Conservation (phyloP, 2,797 vertebrate species). For the Melanotaenia trifasciata region DNA sequence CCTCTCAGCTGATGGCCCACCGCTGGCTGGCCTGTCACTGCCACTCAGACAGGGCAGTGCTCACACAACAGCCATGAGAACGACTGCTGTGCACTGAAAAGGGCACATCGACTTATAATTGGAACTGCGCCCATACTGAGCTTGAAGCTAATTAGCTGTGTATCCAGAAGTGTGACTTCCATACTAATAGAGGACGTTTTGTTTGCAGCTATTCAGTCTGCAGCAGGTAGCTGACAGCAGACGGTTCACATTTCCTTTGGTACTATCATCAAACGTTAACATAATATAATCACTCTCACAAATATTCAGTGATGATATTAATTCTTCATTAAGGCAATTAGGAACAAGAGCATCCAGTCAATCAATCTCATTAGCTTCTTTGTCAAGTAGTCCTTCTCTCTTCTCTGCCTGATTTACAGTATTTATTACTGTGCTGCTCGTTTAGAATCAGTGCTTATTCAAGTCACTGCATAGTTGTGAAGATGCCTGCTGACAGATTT, state of each 20-base stretch:
- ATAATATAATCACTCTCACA: conserved; percentile 55
- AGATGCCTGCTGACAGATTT: conserved; percentile 46
- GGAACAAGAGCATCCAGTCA: conserved; percentile 58
- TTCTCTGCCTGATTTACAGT: conserved; percentile 30
- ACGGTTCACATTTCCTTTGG: conserved; percentile 26
- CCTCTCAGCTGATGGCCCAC: conserved; percentile 58
- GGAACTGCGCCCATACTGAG: conserved; percentile 60
- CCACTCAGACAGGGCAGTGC: conserved; percentile 54
- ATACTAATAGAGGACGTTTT: conserved; percentile 56
- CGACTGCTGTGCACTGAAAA: conserved; percentile 64
- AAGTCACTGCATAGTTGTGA: conserved; percentile 39
- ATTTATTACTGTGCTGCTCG: conserved; percentile 51
- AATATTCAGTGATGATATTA: conserved; percentile 65
- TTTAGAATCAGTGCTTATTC: conserved; percentile 55
- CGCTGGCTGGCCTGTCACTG: conserved; percentile 56
- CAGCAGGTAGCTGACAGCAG: conserved; percentile 50
- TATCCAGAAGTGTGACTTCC: conserved; percentile 68
- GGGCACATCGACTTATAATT: conserved; percentile 72
- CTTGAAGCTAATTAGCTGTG: conserved; percentile 68
- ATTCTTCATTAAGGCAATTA: conserved; percentile 69
- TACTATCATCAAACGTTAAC: conserved; percentile 43
- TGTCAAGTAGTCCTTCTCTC: conserved; percentile 39
- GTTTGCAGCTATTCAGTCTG: conserved; percentile 26
- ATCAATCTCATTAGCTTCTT: conserved; percentile 66
- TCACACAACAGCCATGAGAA: conserved; percentile 51